Base-by-base conservation (phyloP, 1,140 invertebrate genomes). In the Drosophila bifasciata region DNA sequence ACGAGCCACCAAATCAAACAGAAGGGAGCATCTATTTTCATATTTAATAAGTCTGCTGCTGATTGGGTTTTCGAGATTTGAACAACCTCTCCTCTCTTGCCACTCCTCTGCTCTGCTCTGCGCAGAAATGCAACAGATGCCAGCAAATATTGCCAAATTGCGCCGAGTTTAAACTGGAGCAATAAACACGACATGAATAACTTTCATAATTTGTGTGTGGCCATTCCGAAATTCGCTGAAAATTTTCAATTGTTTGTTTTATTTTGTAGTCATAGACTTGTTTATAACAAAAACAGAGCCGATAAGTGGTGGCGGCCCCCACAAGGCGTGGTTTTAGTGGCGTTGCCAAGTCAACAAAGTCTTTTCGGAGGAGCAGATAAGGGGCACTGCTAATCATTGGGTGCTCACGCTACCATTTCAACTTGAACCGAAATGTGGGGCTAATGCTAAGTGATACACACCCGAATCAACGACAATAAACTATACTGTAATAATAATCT, bases 171-270 rank as follows among this genome's bases (percentile, higher is more conserved):
- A 46, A 73, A 73, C 44, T 72, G 46, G 68, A 73, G 50, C 69
- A 40, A 17, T 44, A 40, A 53, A 7, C 45, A 44, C n/a, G 11
- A 73, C 39, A 46, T 36, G 52, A 56, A 57, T 53, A 73, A 73
- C 70, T 57, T 64, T 73, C 57, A 72, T 71, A 61, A 72, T 62
- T 70, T 49, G 36, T 28, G 23, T 36, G 11, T n/a, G 32, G 15
- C 13, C 19, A 41, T 72, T 45, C 16, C 44, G 0, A 50, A 49
- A 17, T 23, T 43, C 0, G 15, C 25, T 32, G 17, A 7, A 16
- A 39, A 16, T 63, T 2, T 3, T 7, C 32, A 61, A 51, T 19
- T 25, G 25, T 45, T 43, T 44, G 15, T 7, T 39, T 23, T 25
- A 43, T 57, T 46, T 15, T 36, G 15, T 23, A 32, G 28, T 32